Percentiles rank a stretch among this genome's conserved stretches.
These are phyloP conservation scores for Balearica regulorum DNA, from an alignment of 2,797 vertebrate species.

Conservation along the genomic window DNA sequence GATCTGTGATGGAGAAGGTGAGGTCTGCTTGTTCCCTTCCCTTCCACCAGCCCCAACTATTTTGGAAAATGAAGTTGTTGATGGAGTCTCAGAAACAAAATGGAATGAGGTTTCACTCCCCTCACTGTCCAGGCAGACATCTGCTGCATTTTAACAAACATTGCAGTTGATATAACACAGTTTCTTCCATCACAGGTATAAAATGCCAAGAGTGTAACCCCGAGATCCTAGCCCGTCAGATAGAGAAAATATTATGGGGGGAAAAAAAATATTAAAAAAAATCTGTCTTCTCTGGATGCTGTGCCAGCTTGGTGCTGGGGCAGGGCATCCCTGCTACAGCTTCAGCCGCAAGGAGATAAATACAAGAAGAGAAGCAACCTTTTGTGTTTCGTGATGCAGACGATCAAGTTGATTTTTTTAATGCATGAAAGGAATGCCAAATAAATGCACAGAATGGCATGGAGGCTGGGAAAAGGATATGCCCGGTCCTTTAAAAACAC, in stretches of 20 bases:
- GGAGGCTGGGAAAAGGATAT: background rate
- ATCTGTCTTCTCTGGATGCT: background rate
- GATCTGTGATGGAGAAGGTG: background rate
- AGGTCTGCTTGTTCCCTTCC: background rate
- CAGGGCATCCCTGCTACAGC: background rate
- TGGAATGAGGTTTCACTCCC: background rate
- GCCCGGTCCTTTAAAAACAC: background rate
- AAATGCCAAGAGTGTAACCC: background rate
- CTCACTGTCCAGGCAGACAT: background rate
- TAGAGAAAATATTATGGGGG: fast-evolving
- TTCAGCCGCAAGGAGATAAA: background rate
- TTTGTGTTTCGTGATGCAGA: background rate
- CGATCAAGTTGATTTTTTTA: background rate
- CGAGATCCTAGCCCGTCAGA: background rate
- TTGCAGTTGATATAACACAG: background rate
- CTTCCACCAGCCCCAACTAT: background rate
- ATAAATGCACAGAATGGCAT: background rate
- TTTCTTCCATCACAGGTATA: background rate
- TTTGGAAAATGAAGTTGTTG: background rate
- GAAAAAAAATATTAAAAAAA: fast-evolving
- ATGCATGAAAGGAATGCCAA: background rate
- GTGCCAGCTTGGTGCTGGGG: background rate
- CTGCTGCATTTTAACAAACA: background rate
- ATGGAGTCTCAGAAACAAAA: background rate
- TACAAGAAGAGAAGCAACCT: fast-evolving